Percentiles rank a stretch among this genome's conserved stretches.
phyloP scores from a whole-genome alignment of 2,888 invertebrate genomes.

The Megastigmus dorsalis region DNA sequence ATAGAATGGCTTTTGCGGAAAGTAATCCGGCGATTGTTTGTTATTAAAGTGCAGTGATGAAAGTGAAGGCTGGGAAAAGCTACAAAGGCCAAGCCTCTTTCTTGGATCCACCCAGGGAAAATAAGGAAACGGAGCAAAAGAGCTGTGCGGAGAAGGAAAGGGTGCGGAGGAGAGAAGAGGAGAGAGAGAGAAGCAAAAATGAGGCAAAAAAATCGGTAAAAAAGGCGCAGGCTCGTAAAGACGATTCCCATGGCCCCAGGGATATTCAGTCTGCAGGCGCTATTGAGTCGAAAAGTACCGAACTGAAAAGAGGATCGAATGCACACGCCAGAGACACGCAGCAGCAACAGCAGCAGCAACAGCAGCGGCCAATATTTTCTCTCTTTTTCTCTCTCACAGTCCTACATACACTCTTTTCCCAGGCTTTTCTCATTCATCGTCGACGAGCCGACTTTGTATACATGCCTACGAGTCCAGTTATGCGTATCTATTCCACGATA shows the following conservation, averaged over 20 bases:
- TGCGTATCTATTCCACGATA: too few relatives aligned
- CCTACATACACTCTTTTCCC: neutral
- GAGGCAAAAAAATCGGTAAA: conserved; percentile 42
- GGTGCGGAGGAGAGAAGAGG: neutral
- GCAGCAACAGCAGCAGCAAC: too few relatives aligned
- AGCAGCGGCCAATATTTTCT: neutral
- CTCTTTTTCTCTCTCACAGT: neutral
- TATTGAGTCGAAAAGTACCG: conserved; percentile 19
- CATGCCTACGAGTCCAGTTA: too few relatives aligned
- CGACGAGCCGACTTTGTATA: neutral
- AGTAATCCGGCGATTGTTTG: too few relatives aligned
- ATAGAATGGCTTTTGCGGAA: too few relatives aligned
- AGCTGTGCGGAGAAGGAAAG: too few relatives aligned
- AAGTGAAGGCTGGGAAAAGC: too few relatives aligned
- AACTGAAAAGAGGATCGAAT: conserved; percentile 8
- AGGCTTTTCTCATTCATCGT: neutral
- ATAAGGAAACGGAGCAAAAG: neutral
- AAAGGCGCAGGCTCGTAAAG: conserved; percentile 6
- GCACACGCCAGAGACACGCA: neutral
- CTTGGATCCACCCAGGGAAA: neutral
- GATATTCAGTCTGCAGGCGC: neutral
- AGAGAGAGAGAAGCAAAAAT: conserved; percentile 30
- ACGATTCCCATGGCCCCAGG: conserved; percentile 5
- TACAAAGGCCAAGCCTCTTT: neutral
- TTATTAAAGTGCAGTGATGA: too few relatives aligned